Base-by-base conservation (phyloP, 2,113 vertebrate species). In the Pholis gunnellus region DNA sequence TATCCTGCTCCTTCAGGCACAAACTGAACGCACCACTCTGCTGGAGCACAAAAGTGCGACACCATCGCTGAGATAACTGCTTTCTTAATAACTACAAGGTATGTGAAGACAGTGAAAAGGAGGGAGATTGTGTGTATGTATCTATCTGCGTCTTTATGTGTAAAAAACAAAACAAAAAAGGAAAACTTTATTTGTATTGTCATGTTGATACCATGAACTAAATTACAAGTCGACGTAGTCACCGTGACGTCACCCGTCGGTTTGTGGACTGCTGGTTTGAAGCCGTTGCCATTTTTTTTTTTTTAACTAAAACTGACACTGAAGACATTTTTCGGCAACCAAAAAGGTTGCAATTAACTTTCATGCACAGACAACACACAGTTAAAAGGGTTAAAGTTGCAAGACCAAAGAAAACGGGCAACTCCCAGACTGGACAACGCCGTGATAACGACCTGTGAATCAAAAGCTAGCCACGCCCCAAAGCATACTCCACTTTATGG, bases 1-100 rank as follows among this genome's bases (percentile, higher is more conserved):
- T 79, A 91, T 82, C 74, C 71, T 59, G 38, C 75, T 86, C 72
- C 71, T 86, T 81, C 38, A 82, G 75, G 81, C 68, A 38, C 25
- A n/a, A 76, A 75, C 13, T 18, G 5, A 77, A 57, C 36, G 34
- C 56, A 56, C 9, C 61, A 36, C 70, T 76, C 79, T 14, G 63
- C 72, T 44, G 11, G 36, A 70, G 72, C 59, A 29, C 70, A 65
- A 82, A 79, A 56, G 63, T 42, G 68, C 71, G 6, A 27, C 75
- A 66, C 50, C 60, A 22, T 36, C 2, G 27, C 64, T 70, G 70
- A 74, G 56, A 80, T 67, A 79, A 48, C n/a, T 6, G 59, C 74
- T 73, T 76, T 66, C 50, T 84, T 66, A 79, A 25, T 61, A 18
- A 66, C 59, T 50, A 27, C 65, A 70, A 34, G 27, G 25, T 72